Base-by-base conservation (phyloP, 2,797 vertebrate species). In the Poeciliopsis infans region DNA sequence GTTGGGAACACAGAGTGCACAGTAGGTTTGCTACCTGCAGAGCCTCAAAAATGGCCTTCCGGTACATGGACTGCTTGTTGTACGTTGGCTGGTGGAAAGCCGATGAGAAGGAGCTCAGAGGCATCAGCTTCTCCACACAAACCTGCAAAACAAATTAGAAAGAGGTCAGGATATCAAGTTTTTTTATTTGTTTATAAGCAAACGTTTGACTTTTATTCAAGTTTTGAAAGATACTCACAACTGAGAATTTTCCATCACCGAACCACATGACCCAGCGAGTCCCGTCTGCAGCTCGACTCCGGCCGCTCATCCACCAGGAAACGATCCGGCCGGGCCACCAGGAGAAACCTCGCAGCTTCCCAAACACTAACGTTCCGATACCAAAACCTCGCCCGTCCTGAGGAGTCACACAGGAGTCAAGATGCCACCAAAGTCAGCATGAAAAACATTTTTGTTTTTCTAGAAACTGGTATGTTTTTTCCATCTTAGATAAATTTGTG, bases 221-320 rank as follows among this genome's bases (percentile, higher is more conserved):
- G 66, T n/a, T 28, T 45, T 70, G 41, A 70, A 25, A 33, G 39
- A 70, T 20, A 77, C 94, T 96, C 85, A 99, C 98, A 97, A 98
- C 97, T 0, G 98, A 99, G 92, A 98, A 99, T 82, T 98, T 99
- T 71, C 97, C 96, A 0, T 99, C 98, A 1, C 98, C 98, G 6
- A 98, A 99, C 98, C 98, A 99, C 95, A 97, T 97, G 79, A 99
- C 97, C 98, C 98, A 99, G 45, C 97, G 96, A 86, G 97, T 98
- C 57, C 97, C 98, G 0, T 97, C 94, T 5, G 94, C 96, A 0
- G 97, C 97, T 89, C 96, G 97, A 84, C 97, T 97, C 66, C 97
- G 96, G 66, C 97, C 96, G 0, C 97, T 97, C 87, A 95, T 96
- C 90, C 94, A 96, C 97, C 98, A 97, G 72, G 97, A 97, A 0